Evolutionary conservation across 2,888 invertebrate species (phyloP).

Genomic region (Bhutanitis thaidina): DNA sequence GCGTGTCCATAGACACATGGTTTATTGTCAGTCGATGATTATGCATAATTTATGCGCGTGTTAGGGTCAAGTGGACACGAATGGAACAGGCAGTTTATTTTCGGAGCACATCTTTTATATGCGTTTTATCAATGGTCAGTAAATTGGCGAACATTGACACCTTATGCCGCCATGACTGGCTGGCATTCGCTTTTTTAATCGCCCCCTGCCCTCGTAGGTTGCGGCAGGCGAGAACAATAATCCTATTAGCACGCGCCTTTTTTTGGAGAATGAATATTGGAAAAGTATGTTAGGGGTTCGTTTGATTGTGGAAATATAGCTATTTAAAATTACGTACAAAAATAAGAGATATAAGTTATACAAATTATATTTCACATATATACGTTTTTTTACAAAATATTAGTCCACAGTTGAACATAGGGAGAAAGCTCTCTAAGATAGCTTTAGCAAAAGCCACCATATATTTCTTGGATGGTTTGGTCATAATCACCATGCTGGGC

Average conservation of each 20-base stretch:
- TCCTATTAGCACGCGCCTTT: constrained; percentile 40
- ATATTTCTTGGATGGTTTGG: too few species aligned
- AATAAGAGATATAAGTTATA: too few species aligned
- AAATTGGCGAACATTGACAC: constrained; percentile 43
- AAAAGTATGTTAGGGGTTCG: constrained; percentile 23
- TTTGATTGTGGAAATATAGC: not conserved
- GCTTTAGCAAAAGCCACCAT: too few species aligned
- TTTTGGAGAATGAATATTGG: constrained; percentile 22
- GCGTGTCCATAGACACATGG: constrained; percentile 18
- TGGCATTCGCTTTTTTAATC: constrained; percentile 35
- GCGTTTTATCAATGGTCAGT: constrained; percentile 40
- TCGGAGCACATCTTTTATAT: constrained; percentile 30
- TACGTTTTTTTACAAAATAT: too few species aligned
- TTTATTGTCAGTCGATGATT: constrained; percentile 52
- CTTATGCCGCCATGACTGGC: constrained; percentile 63
- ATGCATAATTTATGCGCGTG: constrained; percentile 73
- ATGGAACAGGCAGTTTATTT: constrained; percentile 22
- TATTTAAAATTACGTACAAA: not conserved
- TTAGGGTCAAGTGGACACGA: constrained; percentile 67
- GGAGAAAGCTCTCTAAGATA: too few species aligned
- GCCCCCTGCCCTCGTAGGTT: constrained; percentile 14
- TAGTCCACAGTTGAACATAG: too few species aligned
- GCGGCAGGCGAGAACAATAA: constrained; percentile 38
- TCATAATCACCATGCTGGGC: too few species aligned
- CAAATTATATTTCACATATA: too few species aligned